A percentile compares a stretch with the other conserved stretches of the same genome.
phyloP scores from a whole-genome alignment of 2,888 invertebrate species.

The Oxytorus armatus region DNA sequence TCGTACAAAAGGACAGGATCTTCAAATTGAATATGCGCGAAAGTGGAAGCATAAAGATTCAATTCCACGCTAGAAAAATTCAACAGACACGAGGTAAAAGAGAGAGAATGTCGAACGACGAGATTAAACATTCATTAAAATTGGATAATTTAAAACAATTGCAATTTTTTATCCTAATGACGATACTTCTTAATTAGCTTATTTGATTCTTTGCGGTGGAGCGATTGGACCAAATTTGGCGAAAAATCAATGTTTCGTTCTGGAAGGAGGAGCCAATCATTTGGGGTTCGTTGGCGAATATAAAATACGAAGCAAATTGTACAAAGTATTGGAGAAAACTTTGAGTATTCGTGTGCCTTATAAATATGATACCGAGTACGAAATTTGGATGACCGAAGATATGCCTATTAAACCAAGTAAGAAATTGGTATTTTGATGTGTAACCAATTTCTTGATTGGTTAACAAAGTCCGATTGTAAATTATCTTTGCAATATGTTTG shows the following conservation, averaged over 20 bases:
- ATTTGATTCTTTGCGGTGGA: slow-evolving; percentile 75
- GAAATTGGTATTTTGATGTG: slow-evolving; percentile 5
- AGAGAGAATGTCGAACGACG: not conserved
- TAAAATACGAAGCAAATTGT: slow-evolving; percentile 74
- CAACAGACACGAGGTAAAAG: slow-evolving; percentile 71
- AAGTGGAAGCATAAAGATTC: slow-evolving; percentile 69
- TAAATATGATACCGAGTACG: slow-evolving; percentile 71
- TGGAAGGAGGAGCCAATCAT: slow-evolving; percentile 75
- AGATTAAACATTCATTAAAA: slow-evolving; percentile 5
- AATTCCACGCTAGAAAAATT: slow-evolving; percentile 77
- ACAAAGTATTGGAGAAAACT: slow-evolving; percentile 71
- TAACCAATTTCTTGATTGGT: too few species aligned
- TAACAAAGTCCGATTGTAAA: too few species aligned
- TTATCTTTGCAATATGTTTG: too few species aligned
- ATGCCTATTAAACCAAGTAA: slow-evolving; percentile 74
- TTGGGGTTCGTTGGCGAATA: slow-evolving; percentile 72
- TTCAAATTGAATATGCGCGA: slow-evolving; percentile 69
- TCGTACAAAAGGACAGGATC: slow-evolving; percentile 58
- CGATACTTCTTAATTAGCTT: slow-evolving; percentile 64
- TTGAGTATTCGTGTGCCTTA: slow-evolving; percentile 75
- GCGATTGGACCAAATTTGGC: slow-evolving; percentile 74
- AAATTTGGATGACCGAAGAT: slow-evolving; percentile 76
- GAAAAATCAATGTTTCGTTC: slow-evolving; percentile 74
- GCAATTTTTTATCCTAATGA: not conserved
- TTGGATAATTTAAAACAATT: not conserved